Evolutionary conservation across 1,140 invertebrate species (phyloP), one percentile per base, ranked within the genome.

Genomic region (Pogonognathellus flavescens): DNA sequence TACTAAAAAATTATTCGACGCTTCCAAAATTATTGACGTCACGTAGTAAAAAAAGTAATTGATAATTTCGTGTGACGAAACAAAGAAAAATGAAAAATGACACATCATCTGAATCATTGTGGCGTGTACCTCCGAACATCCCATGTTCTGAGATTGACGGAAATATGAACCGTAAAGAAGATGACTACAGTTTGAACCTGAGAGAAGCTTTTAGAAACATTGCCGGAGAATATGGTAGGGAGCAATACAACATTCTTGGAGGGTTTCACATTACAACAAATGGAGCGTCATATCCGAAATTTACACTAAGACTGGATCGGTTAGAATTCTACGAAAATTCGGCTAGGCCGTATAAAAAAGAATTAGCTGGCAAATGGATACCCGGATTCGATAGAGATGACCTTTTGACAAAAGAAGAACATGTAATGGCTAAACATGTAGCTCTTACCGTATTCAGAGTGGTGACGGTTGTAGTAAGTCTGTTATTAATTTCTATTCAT

Each of bases 201-300:
- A 57, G 3, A n/a, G n/a, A 1, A 5, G 53, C n/a, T 2, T 57
- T 57, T n/a, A 13, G 53, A 1, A 9, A 57, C 2, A 57, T 57
- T 57, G 53, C 53, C 3, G 53, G 53, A 57, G 53, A 57, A n/a
- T 2, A n/a, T n/a, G 53, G 53, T n/a, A 2, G 1, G 1, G 11
- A 57, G 3, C 9, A 41, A 20, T 80, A 85, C 6, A 86, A 85
- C 52, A 55, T 83, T 52, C 94, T 94, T 89, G 94, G 94, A 4
- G 92, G 92, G 11, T 93, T 94, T 88, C 90, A 90, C 70, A 90
- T 92, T 81, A 90, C 91, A 16, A 93, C 92, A 88, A 95, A 95
- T 88, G 94, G 94, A 0, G 91, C 92, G 84, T 94, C 93, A 91
- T 94, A 92, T 88, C 94, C 94, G 93, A 93, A 94, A 87, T 94